Evolutionary conservation across 1,140 invertebrate species (phyloP).

Genomic region (Campodea augens): DNA sequence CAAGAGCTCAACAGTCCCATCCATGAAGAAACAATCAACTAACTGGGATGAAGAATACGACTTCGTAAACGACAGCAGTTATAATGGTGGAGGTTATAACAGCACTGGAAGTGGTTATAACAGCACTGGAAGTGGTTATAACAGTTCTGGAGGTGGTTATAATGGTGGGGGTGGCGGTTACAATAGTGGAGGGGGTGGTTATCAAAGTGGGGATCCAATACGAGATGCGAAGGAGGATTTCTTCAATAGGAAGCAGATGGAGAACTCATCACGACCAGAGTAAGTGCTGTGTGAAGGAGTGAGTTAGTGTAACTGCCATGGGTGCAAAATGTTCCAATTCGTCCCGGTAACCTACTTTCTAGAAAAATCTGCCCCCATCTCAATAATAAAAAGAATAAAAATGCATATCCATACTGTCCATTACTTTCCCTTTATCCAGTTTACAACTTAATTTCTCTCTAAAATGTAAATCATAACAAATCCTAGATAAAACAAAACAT

Average conservation of each 20-base stretch:
- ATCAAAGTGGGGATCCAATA: conserved; percentile 25
- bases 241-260: conserved; percentile 46
- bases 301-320: no score
- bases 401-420: no score
- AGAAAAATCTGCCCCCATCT: no score
- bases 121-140: not conserved
- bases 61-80: not conserved
- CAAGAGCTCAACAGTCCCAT: no score
- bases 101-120: not conserved
- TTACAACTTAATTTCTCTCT: no score
- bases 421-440: no score
- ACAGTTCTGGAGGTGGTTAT: conserved; percentile 20
- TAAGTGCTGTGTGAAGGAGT: no score
- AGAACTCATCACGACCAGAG: conserved; percentile 55
- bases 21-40: not conserved
- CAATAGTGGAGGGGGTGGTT: conserved; percentile 12
- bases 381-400: no score
- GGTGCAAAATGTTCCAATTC: no score
- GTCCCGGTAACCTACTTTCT: no score
- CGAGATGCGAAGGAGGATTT: conserved; percentile 57
- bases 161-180: conserved; percentile 24
- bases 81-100: not conserved
- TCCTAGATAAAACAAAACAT: no score
- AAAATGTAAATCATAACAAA: no score
- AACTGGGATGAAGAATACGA: conserved; percentile 8